Percentiles rank a stretch among this genome's conserved stretches.
Evolutionary conservation across 2,797 vertebrate species (phyloP).

Genomic region (Notoglanidium macrostoma): DNA sequence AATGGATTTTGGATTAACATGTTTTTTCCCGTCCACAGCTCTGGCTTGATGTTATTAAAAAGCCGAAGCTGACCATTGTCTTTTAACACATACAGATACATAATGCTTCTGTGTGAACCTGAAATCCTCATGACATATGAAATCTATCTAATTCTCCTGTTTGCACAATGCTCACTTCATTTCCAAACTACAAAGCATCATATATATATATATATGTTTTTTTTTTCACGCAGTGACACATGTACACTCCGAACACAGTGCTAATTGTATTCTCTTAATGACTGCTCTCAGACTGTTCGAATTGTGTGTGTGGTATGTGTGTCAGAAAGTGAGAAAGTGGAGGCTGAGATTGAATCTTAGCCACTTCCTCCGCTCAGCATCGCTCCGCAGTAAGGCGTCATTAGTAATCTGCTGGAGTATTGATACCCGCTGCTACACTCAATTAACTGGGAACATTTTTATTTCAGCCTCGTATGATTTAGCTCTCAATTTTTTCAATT

Average conservation of each 20-base stretch:
- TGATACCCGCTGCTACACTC: constrained; percentile 60
- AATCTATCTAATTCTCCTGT: too few relatives aligned
- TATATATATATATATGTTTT: too few relatives aligned
- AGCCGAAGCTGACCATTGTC: too few relatives aligned
- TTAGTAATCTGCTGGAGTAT: constrained; percentile 58
- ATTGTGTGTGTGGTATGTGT: not conserved
- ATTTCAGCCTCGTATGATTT: constrained; percentile 57
- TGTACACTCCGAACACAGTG: not conserved
- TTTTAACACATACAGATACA: too few relatives aligned
- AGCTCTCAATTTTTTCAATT: constrained; percentile 49
- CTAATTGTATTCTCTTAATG: not conserved
- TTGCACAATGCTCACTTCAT: too few relatives aligned
- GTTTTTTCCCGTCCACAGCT: too few relatives aligned
- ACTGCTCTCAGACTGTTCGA: not conserved
- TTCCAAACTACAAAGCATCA: not conserved
- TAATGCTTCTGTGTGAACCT: too few relatives aligned
- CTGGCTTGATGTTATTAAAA: too few relatives aligned
- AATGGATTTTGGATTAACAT: too few relatives aligned
- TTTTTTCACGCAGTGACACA: not conserved
- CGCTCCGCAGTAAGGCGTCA: constrained; percentile 53
- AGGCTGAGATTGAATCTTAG: constrained; percentile 45
- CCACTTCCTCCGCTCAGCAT: constrained; percentile 41
- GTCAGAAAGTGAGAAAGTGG: constrained; percentile 21
- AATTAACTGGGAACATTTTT: constrained; percentile 61
- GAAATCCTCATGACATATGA: too few relatives aligned